Evolutionary conservation across 2,113 vertebrate species (phyloP), one percentile per base, ranked within the genome.

Genomic region (Chaetorhynchus papuensis): DNA sequence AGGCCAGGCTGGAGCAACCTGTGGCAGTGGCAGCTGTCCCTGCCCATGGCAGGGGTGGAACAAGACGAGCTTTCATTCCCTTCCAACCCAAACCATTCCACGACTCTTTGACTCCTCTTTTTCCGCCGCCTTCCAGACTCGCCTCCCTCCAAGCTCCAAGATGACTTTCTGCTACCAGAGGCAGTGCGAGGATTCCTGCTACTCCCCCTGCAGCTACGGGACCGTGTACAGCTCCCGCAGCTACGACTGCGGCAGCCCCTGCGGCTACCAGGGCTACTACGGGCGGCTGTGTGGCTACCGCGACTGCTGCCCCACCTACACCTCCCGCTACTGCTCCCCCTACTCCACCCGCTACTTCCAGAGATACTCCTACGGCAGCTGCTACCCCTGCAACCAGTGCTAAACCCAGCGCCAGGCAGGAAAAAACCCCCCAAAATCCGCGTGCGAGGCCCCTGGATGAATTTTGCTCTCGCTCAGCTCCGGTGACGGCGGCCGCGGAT

Each of bases 81-180:
- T 16, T 3, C 33, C 61, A 3, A 3, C 8, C 60, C 76, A 5
- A 53, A 22, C 24, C 47, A 1, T 27, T 8, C 31, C 27, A 4
- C 20, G 1, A 2, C 3, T 9, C 35, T 14, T 3, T 7, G 4
- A 9, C 18, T 6, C 17, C 42, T 47, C 63, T 37, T 37, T 22
- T 19, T 6, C 35, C 19, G 1, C 37, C 37, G 3, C 33, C 2
- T 20, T 82, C 4, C 74, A 94, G 96, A 2, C 64, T 28, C 1
- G 1, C 59, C 60, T 27, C 42, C 61, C 47, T 3, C 4, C 53
- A 14, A 13, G 16, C 47, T 37, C 69, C 92, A 65, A 47, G 54
- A 96, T 96, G 95, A 94, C 87, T 69, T 91, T 37, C 92, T 91
- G 8, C 87, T 91, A 95, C 83, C 95, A 96, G 90, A 83, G 57